Base-by-base conservation (phyloP, 2,113 vertebrate genomes). In the Podocnemis expansa region DNA sequence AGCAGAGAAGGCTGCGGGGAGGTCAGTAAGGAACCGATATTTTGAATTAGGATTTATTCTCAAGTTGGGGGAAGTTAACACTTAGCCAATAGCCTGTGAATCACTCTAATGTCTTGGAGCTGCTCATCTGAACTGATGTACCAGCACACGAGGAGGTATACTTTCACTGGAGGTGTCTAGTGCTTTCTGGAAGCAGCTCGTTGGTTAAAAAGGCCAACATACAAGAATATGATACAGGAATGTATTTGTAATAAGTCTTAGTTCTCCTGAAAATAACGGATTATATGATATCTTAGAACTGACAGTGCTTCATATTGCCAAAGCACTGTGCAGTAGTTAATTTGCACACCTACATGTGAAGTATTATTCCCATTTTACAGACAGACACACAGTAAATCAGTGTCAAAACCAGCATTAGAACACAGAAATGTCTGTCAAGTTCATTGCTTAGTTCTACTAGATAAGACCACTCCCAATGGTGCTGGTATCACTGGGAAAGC, bases 401-500 rank as follows among this genome's bases (percentile, higher is more conserved):
- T 2, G 5, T 11, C 47, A 29, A 90, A 88, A 91, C 41, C 41
- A 16, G 1, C 85, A 82, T 0, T 54, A 25, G 22, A 91, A 82
- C 11, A 51, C 63, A 34, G 7, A 25, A 43, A 70, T 22, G 2
- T 41, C 17, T 82, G 13, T 6, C 38, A 3, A 75, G 70, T 5
- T 12, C 41, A 11, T 38, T 49, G 24, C 81, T 41, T 79, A 55
- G 41, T 19, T 83, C 49, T 78, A n/a, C 54, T 55, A 83, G n/a
- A 81, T 4, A 10, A 88, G 67, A 80, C 8, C 5, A 55, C 55
- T 19, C 43, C 27, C 12, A 52, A 25, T 16, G 14, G 51, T 2
- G 16, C 22, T 80, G 29, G 43, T 29, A 27, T 2, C 16, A 78
- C 3, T 5, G 80, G 0, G 31, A 45, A 67, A 19, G 34, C 14